Evolutionary conservation across 2,797 vertebrate species (phyloP), one percentile per base, ranked within the genome.

Genomic region (Etheostoma nigrum): DNA sequence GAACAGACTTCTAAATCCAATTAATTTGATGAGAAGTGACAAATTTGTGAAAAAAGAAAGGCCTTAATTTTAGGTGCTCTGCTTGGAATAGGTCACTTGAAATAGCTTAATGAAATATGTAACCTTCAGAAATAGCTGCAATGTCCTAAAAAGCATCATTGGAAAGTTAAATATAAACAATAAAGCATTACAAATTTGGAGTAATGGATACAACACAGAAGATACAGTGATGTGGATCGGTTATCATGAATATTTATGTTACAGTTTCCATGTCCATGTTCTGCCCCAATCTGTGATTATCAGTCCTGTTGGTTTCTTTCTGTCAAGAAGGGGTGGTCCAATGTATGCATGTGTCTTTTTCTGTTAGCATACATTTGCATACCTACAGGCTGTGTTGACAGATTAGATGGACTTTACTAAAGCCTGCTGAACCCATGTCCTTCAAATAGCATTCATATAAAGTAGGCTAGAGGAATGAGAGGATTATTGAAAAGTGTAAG

Each of bases 381-480:
- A 71, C 9, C 16, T 16, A 60, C 21, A 63, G 25, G 5, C 27
- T 11, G 59, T 53, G 57, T 54, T 66, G 79, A 85, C 77, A 64
- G 72, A 68, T 42, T 69, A 76, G 78, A 83, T 67, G 78, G 80
- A 80, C 84, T 80, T 84, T 89, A 78, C 74, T 68, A 53, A 83
- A 51, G 74, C 72, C 59, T 3, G 72, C 40, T 73, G 81, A 78
- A 82, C 67, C 47, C 14, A 30, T 67, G 89, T 87, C 86, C 84
- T 94, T 92, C 83, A 93, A 78, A 86, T 78, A 82, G 78, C 87
- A 84, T 89, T 84, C 48, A 45, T 53, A 60, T 72, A 88, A 90
- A 92, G 80, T 83, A 86, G 84, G 84, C 42, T 83, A 78, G 2
- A 64, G 52, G 63, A 42, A 68, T 25, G 48, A 45, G 21, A 67